These are phyloP conservation scores for Hippasteria phrygiana DNA, from an alignment of 53 echinoderm and acorn worm species.

Conservation along the genomic window DNA sequence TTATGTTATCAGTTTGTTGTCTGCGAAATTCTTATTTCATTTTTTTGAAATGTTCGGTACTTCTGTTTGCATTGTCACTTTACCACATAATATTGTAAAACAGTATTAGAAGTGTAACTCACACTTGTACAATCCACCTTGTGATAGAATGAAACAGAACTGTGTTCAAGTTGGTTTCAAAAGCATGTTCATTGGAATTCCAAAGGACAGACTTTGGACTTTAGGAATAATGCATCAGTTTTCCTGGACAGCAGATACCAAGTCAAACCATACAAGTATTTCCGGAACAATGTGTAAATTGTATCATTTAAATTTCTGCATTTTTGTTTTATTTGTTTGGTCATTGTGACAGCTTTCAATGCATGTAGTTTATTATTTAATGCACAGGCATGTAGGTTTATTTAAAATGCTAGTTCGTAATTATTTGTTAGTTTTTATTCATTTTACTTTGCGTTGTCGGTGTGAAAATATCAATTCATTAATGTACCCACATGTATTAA, in stretches of 20 bases:
- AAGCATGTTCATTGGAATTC: too few species aligned
- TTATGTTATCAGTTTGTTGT: not conserved
- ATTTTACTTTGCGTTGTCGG: not conserved
- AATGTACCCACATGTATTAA: not conserved
- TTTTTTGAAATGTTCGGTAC: slow-evolving; percentile 3
- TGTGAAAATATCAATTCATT: not conserved
- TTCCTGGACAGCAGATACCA: too few species aligned
- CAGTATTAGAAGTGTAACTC: too few species aligned
- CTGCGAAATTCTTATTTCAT: not conserved
- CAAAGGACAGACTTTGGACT: not conserved
- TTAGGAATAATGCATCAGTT: not conserved
- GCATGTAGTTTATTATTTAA: not conserved
- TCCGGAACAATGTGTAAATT: too few species aligned
- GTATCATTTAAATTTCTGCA: too few species aligned
- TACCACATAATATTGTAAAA: not conserved
- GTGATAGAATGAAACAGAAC: too few species aligned
- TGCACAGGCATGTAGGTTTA: not conserved
- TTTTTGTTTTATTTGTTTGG: too few species aligned
- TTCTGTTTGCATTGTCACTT: not conserved
- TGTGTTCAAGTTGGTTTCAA: too few species aligned
- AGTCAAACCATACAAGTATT: too few species aligned
- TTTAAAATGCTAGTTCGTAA: not conserved
- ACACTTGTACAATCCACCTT: too few species aligned
- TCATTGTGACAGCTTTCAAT: too few species aligned
- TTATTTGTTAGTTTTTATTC: not conserved